Conservation (phyloP, 2,888 invertebrate species). For the Elysia crispata region DNA sequence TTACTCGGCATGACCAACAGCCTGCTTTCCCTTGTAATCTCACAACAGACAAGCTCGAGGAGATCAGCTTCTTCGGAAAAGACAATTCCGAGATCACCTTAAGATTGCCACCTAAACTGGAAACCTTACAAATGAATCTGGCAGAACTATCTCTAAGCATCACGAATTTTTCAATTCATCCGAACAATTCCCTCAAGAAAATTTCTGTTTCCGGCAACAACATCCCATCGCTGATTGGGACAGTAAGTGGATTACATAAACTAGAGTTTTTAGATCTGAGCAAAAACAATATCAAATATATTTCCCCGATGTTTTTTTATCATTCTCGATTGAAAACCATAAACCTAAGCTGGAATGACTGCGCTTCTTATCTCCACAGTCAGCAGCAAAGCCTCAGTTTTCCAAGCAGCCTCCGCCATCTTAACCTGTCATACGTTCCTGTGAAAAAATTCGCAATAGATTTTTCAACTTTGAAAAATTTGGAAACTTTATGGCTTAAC, state of each 20-base stretch:
- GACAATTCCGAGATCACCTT: neutral
- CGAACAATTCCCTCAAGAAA: slow-evolving; percentile 22
- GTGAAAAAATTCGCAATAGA: slow-evolving; percentile 2
- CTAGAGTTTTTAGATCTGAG: slow-evolving; percentile 3
- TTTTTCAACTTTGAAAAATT: slow-evolving; percentile 2
- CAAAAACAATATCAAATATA: neutral
- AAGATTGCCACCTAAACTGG: slow-evolving; percentile 17
- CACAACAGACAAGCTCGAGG: too few species aligned
- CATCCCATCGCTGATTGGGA: slow-evolving; percentile 13
- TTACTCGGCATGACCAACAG: neutral
- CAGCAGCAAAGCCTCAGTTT: neutral
- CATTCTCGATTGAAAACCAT: slow-evolving; percentile 17
- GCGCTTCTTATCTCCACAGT: neutral
- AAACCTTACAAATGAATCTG: neutral
- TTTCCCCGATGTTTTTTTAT: slow-evolving; percentile 14
- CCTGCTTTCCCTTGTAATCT: neutral
- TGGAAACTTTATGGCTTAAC: slow-evolving; percentile 5
- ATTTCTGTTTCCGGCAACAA: slow-evolving; percentile 22
- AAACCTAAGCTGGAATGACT: slow-evolving; percentile 23
- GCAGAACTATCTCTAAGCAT: slow-evolving; percentile 27
- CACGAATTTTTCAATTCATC: slow-evolving; percentile 18
- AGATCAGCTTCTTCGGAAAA: too few species aligned
- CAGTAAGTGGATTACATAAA: slow-evolving; percentile 16
- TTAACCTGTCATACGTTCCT: slow-evolving; percentile 3
- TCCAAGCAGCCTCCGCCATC: slow-evolving; percentile 5